Evolutionary conservation across 2,888 invertebrate genomes (phyloP).

Genomic region (Mamestra brassicae): DNA sequence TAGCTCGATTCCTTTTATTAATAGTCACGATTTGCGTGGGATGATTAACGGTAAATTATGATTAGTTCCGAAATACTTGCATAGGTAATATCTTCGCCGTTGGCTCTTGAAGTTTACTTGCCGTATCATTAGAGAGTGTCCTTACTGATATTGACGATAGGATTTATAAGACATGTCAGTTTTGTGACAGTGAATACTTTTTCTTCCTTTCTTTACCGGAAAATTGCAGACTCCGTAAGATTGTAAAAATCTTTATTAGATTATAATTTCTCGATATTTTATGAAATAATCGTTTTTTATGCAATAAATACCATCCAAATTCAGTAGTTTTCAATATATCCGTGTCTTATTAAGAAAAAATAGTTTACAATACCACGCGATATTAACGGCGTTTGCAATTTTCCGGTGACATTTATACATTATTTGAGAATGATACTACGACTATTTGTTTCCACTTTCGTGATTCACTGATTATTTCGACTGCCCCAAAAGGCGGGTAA

Average conservation of each 20-base stretch:
- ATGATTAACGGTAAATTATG: constrained; percentile 44
- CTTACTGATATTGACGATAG: neutral
- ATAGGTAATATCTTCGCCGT: constrained; percentile 17
- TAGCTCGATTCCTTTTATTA: constrained; percentile 44
- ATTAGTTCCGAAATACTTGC: constrained; percentile 49
- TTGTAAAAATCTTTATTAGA: no score
- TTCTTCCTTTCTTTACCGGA: neutral
- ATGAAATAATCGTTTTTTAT: no score
- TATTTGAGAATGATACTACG: neutral
- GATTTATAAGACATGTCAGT: neutral
- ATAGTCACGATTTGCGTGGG: constrained; percentile 49
- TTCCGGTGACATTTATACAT: no score
- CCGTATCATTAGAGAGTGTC: neutral
- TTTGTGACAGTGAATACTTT: neutral
- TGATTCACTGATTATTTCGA: neutral
- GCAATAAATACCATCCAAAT: no score
- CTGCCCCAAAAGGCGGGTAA: neutral
- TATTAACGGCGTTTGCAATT: no score
- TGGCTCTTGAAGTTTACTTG: constrained; percentile 12
- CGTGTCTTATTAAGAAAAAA: no score
- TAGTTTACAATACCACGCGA: no score
- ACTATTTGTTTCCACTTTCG: neutral
- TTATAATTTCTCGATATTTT: no score
- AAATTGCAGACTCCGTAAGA: no score
- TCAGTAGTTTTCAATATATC: no score